Evolutionary conservation across 2,888 invertebrate genomes (phyloP), one percentile per base, ranked within the genome.

Genomic region (Parnassius orleans): DNA sequence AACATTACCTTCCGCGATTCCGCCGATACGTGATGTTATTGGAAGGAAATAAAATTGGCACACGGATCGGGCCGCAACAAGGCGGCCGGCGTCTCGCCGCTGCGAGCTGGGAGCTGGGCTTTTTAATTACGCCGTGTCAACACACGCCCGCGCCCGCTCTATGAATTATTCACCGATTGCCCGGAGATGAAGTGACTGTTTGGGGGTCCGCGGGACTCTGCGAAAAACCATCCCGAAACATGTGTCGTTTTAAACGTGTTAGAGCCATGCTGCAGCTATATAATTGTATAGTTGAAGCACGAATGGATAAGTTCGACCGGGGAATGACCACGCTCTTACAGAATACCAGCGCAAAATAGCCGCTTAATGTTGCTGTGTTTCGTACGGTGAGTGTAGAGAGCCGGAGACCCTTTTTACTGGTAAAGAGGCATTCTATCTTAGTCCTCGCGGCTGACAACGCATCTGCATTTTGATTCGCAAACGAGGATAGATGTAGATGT

Each of bases 101-200:
- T 33, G 33, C 5, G 33, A 33, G 33, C 33, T 24, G 24, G 0
- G 47, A 43, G 66, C 61, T 50, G 61, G 59, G 84, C 84, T 85
- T 85, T 87, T 86, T 87, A 87, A 87, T 87, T 87, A 87, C 83
- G 76, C 70, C 71, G 75, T 83, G 83, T 87, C 86, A 87, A 88
- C 84, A 84, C 61, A 61, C 48, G 70, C 50, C 66, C 68, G 70
- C 71, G 68, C 54, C 61, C 60, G 72, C 68, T 15, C 55, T 65
- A 81, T 87, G 85, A 85, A 86, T 86, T 79, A 87, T 87, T 87
- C 82, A 87, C 69, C 69, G 60, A 65, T 65, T 60, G 69, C 66
- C 44, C 51, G 9, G 66, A 64, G 65, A 65, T 69, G 62, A 54
- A 46, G 56, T 53, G 43, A 56, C 48, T 63, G 53, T 41, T 44